Base-by-base conservation (phyloP, 2,797 vertebrate genomes). In the Sebastolobus altivelis region DNA sequence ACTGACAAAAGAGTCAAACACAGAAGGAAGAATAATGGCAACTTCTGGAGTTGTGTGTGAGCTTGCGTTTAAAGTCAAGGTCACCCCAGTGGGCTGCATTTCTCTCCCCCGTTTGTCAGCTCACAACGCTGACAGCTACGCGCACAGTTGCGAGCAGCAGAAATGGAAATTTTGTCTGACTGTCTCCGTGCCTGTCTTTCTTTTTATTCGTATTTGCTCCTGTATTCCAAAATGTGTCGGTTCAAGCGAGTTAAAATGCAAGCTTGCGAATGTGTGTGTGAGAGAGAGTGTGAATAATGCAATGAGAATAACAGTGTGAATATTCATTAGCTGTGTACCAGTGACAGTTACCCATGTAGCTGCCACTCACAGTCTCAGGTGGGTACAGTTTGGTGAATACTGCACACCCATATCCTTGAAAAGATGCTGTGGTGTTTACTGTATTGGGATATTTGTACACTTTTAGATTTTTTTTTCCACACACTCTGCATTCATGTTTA, bases 321-420 rank as follows among this genome's bases (percentile, higher is more conserved):
- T 95, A 94, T 94, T 94, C 91, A 95, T 93, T 84, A 92, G 87
- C 71, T 84, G 79, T 86, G 79, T 86, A 62, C 25, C 65, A 59
- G 74, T 85, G 89, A 88, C 87, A 79, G 90, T 75, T 92, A 93
- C 84, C 69, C 85, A 66, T 93, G 93, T 94, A 93, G 71, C 89
- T 90, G 91, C 67, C 93, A 91, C 72, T 94, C 94, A 84, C 8
- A 63, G 76, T 85, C 86, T 88, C 81, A 71, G 79, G 87, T 85
- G 87, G 77, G 68, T 79, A 38, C 69, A 72, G 65, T 63, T 40
- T 71, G 58, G 65, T 56, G 63, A 84, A 81, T 55, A 58, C 40
- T 5, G 40, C 61, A 58, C 67, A 71, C 46, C 73, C 67, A 77
- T 58, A 43, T 73, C 18, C 80, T 73, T 65, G 55, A 68, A 77